Conservation (phyloP, 2,888 invertebrate genomes). For the Kryphioiulus occultus region DNA sequence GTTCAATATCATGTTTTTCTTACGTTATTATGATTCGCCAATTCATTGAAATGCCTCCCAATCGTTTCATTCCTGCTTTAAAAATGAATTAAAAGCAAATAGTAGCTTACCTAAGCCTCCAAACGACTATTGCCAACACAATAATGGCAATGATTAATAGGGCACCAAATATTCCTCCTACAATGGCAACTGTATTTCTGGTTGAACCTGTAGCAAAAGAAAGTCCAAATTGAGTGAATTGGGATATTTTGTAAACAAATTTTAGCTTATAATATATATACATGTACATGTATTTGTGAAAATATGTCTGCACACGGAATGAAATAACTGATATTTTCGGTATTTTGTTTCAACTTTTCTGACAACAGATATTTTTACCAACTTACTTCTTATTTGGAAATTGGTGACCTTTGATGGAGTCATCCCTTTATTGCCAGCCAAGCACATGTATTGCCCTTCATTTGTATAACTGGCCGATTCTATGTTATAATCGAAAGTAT, state of each 20-base stretch:
- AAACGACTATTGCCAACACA: constrained; percentile 43
- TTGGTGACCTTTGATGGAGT: background rate
- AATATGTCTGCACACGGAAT: too few species aligned
- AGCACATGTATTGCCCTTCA: constrained; percentile 48
- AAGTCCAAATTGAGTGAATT: too few species aligned
- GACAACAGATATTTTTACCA: too few species aligned
- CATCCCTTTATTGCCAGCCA: constrained; percentile 44
- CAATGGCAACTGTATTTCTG: background rate
- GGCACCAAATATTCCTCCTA: constrained; percentile 44
- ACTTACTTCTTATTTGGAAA: constrained; percentile 42
- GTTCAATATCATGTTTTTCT: too few species aligned
- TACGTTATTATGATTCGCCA: too few species aligned
- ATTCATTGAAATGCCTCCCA: too few species aligned
- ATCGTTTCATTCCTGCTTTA: too few species aligned
- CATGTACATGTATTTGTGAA: too few species aligned
- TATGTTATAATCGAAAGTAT: background rate
- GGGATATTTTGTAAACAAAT: too few species aligned
- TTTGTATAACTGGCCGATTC: background rate
- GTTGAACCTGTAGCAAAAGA: background rate
- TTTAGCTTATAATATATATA: too few species aligned
- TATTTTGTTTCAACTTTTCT: too few species aligned
- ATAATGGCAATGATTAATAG: constrained; percentile 41
- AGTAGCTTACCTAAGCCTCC: constrained; percentile 33
- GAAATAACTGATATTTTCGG: too few species aligned
- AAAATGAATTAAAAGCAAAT: background rate